Evolutionary conservation across 2,113 vertebrate genomes (phyloP).

Genomic region (Laterallus jamaicensis): DNA sequence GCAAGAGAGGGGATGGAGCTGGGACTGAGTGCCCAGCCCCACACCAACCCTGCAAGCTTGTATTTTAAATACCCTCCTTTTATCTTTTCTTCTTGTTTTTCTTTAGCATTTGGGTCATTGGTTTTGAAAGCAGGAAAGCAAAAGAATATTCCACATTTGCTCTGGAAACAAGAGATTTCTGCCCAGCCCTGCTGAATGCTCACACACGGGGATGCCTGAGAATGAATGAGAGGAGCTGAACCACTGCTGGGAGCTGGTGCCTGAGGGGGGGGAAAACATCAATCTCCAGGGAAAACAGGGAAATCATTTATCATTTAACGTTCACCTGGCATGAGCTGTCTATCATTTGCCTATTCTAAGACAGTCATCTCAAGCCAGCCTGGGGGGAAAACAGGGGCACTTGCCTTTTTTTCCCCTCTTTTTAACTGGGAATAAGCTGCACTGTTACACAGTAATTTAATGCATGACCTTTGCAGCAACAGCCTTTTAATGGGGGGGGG

Average conservation of each 20-base stretch:
- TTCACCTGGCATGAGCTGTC: constrained; percentile 30
- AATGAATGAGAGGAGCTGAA: neutral
- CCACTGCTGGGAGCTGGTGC: neutral
- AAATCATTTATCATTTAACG: constrained; percentile 16
- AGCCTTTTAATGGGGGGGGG: neutral
- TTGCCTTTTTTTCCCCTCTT: neutral
- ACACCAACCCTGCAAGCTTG: neutral
- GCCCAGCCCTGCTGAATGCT: neutral
- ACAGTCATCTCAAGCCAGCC: constrained; percentile 7
- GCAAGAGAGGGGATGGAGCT: neutral
- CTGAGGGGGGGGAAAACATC: neutral
- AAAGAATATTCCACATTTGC: neutral
- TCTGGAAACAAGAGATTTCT: neutral
- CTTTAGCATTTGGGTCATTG: neutral
- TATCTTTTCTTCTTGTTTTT: neutral
- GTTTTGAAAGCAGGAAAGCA: neutral
- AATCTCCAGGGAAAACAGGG: neutral
- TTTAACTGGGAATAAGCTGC: constrained; percentile 34
- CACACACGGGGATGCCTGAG: fast-evolving
- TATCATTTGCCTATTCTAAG: neutral
- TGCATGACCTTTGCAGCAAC: constrained; percentile 36
- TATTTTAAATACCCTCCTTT: neutral
- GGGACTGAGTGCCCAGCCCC: neutral
- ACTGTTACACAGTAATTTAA: constrained; percentile 17
- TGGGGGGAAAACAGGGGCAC: neutral